Base-by-base conservation (phyloP, 2,888 invertebrate species). In the Hyposoter dolosus region DNA sequence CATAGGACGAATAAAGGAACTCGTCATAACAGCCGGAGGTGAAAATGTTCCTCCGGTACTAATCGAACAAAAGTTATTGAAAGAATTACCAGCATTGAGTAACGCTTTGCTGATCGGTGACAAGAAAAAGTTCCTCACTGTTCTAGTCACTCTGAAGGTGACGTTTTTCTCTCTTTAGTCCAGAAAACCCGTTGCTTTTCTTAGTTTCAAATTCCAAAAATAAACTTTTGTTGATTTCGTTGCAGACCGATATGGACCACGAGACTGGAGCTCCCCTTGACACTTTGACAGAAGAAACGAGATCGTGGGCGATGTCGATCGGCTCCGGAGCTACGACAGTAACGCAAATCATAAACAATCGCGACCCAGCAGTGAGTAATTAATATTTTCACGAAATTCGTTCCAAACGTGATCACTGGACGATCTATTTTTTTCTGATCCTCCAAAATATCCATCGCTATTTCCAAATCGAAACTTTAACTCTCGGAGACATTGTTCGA, bases 11-110 rank as follows among this genome's bases (percentile, higher is more conserved):
- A 93, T 93, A 88, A 94, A 94, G 96, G 99, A 99, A 94, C 93
- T 99, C 65, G 95, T 99, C 71, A 98, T 99, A 89, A 99, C 99
- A 2, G 98, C 99, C 68, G 99, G 99, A 43, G 99, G 99, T 56
- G 99, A 99, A 95, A 99, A 99, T 94, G 96, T 98, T 91, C 96
- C 99, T 7, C 98, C 99, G 0, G 97, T 98, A 32, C 96, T 96
- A 47, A 98, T 98, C 89, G 99, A 99, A 94, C 97, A 98, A 91
- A 94, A 95, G 69, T 95, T 99, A 23, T 97, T 97, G 92, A 94
- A 96, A 7, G 97, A 97, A 92, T 94, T 98, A 68, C 96, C 97
- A 19, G 95, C 96, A 86, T 94, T 99, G 32, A 97, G 97, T 88
- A 97, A 98, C 94, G 98, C 97, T 3, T 96, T 98, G 93, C 95